Conservation (phyloP, 2,797 vertebrate species). For the Benthosema pterotum region DNA sequence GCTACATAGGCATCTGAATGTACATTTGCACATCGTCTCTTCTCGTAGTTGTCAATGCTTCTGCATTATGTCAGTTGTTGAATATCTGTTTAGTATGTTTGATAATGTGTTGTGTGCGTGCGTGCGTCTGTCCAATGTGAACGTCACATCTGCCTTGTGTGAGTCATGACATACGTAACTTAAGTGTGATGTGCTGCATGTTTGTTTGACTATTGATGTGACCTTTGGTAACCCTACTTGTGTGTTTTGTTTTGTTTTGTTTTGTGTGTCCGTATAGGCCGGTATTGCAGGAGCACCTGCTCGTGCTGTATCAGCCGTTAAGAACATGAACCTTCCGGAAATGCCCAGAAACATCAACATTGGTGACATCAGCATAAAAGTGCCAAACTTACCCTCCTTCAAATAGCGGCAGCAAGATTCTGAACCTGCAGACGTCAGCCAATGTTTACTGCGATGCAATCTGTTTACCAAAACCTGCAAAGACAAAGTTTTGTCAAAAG, state of each 20-base stretch:
- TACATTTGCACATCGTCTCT: conserved; percentile 77
- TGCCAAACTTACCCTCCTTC: conserved; percentile 99
- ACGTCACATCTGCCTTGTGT: conserved; percentile 49
- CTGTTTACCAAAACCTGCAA: conserved; percentile 90
- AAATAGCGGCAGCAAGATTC: conserved; percentile 86
- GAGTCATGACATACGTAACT: conserved; percentile 41
- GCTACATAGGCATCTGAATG: conserved; percentile 76
- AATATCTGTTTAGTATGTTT: conserved; percentile 48
- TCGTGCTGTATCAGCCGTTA: conserved; percentile 97
- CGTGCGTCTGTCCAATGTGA: conserved; percentile 67
- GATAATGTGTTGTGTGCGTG: conserved; percentile 64
- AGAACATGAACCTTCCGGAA: conserved; percentile 99
- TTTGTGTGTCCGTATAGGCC: conserved; percentile 84
- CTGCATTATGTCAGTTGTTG: conserved; percentile 78
- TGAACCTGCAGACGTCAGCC: conserved; percentile 81
- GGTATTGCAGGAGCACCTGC: conserved; percentile 98
- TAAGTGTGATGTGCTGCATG: conserved; percentile 34
- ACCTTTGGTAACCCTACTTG: conserved; percentile 62
- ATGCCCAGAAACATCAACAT: conserved; percentile 99
- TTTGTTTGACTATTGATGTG: conserved; percentile 37
- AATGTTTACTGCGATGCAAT: conserved; percentile 83
- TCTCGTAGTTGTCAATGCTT: conserved; percentile 71
- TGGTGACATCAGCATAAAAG: conserved; percentile 99
- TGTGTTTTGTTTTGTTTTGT: conserved; percentile 48
- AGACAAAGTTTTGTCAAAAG: conserved; percentile 77